Conservation (phyloP, 2,888 invertebrate species). For the Halictus quadricinctus region DNA sequence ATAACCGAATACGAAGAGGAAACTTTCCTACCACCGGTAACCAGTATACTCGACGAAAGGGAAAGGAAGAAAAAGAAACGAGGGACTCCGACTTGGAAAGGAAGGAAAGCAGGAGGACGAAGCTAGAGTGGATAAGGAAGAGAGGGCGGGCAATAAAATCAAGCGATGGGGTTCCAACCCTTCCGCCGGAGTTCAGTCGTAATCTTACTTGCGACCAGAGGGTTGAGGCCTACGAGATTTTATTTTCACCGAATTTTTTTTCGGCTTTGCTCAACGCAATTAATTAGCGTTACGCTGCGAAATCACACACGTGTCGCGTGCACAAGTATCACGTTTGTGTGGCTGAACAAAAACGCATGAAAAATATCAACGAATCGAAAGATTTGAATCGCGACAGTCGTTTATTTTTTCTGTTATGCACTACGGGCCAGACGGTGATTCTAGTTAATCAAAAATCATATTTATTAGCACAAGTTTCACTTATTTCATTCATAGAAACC, state of each 20-base stretch:
- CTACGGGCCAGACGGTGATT: no score
- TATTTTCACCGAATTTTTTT: conserved; percentile 68
- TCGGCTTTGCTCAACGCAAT: conserved; percentile 67
- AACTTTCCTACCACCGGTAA: conserved; percentile 61
- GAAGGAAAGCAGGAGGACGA: conserved; percentile 53
- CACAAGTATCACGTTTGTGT: not conserved
- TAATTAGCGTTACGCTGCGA: conserved; percentile 73
- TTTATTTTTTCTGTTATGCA: no score
- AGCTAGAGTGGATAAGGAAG: conserved; percentile 49
- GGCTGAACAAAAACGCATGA: not conserved
- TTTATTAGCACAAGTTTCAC: not conserved
- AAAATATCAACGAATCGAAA: not conserved
- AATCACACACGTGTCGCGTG: conserved; percentile 60
- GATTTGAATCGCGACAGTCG: no score
- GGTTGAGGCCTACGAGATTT: conserved; percentile 73
- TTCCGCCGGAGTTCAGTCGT: conserved; percentile 75
- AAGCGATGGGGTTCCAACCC: conserved; percentile 78
- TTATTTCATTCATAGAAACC: not conserved
- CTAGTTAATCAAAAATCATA: not conserved
- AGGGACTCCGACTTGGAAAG: conserved; percentile 51
- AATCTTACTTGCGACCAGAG: conserved; percentile 73
- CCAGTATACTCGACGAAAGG: conserved; percentile 56
- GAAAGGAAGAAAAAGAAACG: conserved; percentile 69
- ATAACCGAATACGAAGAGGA: conserved; percentile 61
- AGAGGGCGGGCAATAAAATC: conserved; percentile 78